Evolutionary conservation across 1,140 invertebrate species (phyloP).

Genomic region (Brachionus plicatilis): DNA sequence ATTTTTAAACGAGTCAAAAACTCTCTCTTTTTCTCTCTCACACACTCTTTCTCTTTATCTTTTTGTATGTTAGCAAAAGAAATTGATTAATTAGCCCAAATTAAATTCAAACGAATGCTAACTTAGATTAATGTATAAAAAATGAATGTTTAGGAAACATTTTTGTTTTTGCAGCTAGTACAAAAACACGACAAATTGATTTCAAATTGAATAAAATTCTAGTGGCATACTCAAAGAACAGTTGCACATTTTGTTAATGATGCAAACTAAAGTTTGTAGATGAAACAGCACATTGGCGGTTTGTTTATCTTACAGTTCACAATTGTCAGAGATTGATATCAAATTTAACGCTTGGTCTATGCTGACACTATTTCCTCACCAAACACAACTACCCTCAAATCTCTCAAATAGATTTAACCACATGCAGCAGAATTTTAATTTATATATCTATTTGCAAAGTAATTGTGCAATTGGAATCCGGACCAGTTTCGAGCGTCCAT

Average conservation of each 20-base stretch:
- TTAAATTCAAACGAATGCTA: neutral
- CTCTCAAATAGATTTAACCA: too few species aligned
- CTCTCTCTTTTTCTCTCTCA: neutral
- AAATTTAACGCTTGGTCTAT: neutral
- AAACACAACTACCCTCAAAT: too few species aligned
- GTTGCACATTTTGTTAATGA: slow-evolving; percentile 11
- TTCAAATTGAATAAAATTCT: neutral
- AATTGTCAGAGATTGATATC: neutral
- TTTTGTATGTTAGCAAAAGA: neutral
- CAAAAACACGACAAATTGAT: neutral
- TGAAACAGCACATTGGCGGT: neutral
- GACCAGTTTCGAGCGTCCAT: too few species aligned
- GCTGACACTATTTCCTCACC: neutral
- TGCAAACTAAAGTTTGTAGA: neutral
- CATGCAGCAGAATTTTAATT: too few species aligned
- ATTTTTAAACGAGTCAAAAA: neutral
- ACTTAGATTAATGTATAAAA: slow-evolving; percentile 12
- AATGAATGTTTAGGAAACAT: neutral
- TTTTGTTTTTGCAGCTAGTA: neutral
- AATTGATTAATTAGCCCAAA: slow-evolving; percentile 15
- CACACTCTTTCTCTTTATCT: too few species aligned
- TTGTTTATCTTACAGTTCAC: neutral
- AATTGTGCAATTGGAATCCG: too few species aligned
- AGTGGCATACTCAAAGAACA: neutral
- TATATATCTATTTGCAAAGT: too few species aligned